Evolutionary conservation across 2,888 invertebrate genomes (phyloP), one percentile per base, ranked within the genome.

Genomic region (Silvanus unidentatus): DNA sequence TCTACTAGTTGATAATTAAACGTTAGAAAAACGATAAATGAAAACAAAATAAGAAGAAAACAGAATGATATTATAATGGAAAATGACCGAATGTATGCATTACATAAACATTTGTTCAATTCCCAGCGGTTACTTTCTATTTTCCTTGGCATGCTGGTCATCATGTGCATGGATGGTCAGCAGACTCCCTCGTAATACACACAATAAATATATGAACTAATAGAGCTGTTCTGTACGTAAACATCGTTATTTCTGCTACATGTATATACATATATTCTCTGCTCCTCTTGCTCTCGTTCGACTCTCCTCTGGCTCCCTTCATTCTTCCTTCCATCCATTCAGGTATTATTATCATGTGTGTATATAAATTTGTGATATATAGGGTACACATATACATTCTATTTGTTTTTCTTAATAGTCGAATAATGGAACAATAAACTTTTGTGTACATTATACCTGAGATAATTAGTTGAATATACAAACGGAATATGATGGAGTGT

Each of bases 151-250:
- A 55, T 57, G 60, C 48, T 56, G 55, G 60, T 57, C 62, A 62
- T 63, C 63, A 60, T 65, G 59, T 63, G 64, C 64, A 58, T 57
- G 60, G 62, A 49, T 60, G 63, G 62, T 59, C 62, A 60, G 51
- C 55, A 50, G 52, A 49, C 59, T 63, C 52, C 52, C 57, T 58
- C 63, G 64, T 65, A 66, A 65, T 67, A 65, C 64, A 65, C 63
- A 68, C 66, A 66, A 68, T 68, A 68, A 67, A 68, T 68, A 68
- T 67, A 68, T 63, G 66, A 63, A 63, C 66, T 68, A 70, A 70
- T 70, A 68, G 66, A 68, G 64, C 63, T 56, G 61, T 68, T 63
- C 65, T 63, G 57, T 64, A 61, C 64, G 68, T 65, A 69, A 68
- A 69, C 67, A 68, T 67, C 66, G 66, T 67, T 68, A 68, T 67